Conservation (phyloP, 2,113 vertebrate genomes). For the Lamprotornis superbus region DNA sequence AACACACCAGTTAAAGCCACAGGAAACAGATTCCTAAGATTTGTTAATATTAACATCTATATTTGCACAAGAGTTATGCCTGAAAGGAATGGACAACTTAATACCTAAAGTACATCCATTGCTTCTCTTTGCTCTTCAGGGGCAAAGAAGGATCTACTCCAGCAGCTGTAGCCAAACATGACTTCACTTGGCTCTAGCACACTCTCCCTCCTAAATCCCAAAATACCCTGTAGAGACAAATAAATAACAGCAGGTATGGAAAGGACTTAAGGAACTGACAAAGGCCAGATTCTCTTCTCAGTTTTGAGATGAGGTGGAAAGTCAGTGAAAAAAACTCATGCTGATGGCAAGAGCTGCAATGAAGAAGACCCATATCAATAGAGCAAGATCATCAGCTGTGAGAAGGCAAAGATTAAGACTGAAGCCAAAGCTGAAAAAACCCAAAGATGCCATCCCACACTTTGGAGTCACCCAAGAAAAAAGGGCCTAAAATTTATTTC, state of each 20-base stretch:
- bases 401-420: not conserved
- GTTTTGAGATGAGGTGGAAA: not conserved
- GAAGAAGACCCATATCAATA: not conserved
- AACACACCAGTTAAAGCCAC: not conserved
- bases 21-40: not conserved
- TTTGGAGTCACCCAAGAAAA: not conserved
- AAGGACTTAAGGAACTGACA: not conserved
- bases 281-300: not conserved
- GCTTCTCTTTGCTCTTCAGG: not conserved
- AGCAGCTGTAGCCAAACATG: not conserved
- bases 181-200: not conserved
- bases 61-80: not conserved
- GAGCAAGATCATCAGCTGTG: not conserved
- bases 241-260: not conserved
- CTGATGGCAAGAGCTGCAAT: not conserved
- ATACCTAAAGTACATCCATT: not conserved
- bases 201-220: not conserved
- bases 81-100: not conserved
- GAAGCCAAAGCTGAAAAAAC: not conserved
- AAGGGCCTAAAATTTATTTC: not conserved
- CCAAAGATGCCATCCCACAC: not conserved
- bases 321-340: not conserved
- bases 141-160: not conserved
- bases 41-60: not conserved
- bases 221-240: not conserved